Percentiles rank a stretch among this genome's conserved stretches.
Evolutionary conservation across 2,797 vertebrate species (phyloP).

Genomic region (Clarias platycephalus): DNA sequence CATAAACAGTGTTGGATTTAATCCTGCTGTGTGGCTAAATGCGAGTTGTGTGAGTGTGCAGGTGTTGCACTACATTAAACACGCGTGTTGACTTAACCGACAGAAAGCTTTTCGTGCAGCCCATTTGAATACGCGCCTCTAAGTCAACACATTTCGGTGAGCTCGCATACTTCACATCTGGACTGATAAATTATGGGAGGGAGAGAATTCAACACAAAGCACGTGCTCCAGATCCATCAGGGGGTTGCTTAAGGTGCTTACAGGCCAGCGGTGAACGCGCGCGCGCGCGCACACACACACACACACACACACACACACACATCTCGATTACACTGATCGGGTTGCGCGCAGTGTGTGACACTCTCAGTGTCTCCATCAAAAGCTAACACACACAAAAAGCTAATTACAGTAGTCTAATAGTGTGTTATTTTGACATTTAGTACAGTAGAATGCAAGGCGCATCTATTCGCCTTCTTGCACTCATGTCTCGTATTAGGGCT

Average conservation of each 20-base stretch:
- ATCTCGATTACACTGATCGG: constrained; percentile 71
- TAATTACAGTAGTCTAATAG: neutral
- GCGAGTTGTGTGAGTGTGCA: constrained; percentile 32
- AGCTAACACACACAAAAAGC: neutral
- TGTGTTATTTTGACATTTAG: neutral
- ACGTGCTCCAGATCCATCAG: constrained; percentile 90
- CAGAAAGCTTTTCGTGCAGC: constrained; percentile 46
- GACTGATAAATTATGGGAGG: constrained; percentile 78
- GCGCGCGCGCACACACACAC: neutral
- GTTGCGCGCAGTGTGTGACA: constrained; percentile 5
- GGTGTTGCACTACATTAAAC: constrained; percentile 52
- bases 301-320: constrained; percentile 73
- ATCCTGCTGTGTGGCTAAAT: constrained; percentile 28
- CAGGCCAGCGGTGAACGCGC: constrained; percentile 74
- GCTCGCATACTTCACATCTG: constrained; percentile 72
- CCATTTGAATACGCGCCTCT: constrained; percentile 58
- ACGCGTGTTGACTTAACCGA: constrained; percentile 58
- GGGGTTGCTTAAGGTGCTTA: constrained; percentile 76
- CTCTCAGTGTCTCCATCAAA: neutral
- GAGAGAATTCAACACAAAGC: constrained; percentile 78
- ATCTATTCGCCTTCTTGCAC: neutral
- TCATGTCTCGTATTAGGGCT: no score
- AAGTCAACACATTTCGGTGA: constrained; percentile 53
- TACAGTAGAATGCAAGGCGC: neutral
- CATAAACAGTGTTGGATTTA: constrained; percentile 10